Evolutionary conservation across 1,140 invertebrate species (phyloP).

Genomic region (Oncopeltus fasciatus): DNA sequence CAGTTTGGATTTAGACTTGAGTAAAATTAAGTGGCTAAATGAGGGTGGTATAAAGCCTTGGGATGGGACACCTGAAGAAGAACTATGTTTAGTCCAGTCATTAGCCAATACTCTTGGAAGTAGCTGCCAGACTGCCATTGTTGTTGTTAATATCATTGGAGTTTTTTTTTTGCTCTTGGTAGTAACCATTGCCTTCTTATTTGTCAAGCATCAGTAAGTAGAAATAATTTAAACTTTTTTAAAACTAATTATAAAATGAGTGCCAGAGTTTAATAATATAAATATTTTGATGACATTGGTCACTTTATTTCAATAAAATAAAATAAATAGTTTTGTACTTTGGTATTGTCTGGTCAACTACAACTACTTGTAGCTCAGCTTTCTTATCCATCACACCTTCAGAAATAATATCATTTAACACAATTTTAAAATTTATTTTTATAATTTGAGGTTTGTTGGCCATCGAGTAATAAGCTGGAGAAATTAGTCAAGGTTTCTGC

Average conservation of each 20-base stretch:
- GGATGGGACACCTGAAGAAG: conserved; percentile 7
- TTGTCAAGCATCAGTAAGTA: conserved; percentile 48
- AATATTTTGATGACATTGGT: no score
- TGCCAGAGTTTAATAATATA: no score
- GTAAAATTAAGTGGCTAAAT: conserved; percentile 1
- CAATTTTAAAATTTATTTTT: no score
- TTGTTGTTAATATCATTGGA: conserved; percentile 52
- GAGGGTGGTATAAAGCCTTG: conserved; percentile 2
- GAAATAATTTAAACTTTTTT: not conserved
- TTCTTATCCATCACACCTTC: no score
- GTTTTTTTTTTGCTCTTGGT: conserved; percentile 44
- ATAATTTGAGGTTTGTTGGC: no score
- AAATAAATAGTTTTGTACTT: no score
- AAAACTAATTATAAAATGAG: not conserved
- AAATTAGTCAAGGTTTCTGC: no score
- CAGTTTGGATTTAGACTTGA: not conserved
- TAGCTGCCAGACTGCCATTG: conserved; percentile 54
- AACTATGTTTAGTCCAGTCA: not conserved
- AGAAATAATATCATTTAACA: no score
- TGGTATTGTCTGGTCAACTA: no score
- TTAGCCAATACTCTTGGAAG: conserved; percentile 6
- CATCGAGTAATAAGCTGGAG: no score
- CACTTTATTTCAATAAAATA: no score
- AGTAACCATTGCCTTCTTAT: conserved; percentile 43
- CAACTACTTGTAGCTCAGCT: no score